Base-by-base conservation (phyloP, 1,140 invertebrate genomes). In the Caenorhabditis latens region DNA sequence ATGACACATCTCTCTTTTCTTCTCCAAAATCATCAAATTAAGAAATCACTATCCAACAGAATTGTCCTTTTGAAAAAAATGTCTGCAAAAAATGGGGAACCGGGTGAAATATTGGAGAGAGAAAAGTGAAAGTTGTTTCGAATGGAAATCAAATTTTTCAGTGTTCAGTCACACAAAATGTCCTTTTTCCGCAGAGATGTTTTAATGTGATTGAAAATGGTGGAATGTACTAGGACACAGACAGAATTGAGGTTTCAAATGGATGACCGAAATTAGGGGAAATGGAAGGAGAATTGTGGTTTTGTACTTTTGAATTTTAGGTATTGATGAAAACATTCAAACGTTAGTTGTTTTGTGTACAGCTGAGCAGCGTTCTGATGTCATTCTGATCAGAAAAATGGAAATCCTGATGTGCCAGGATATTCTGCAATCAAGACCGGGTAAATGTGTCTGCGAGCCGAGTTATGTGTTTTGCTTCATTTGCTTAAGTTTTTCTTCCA, bases 181-280 rank as follows among this genome's bases (percentile, higher is more conserved):
- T 32, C 61, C 61, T 21, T 58, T 32, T 32, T 58, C 57, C 4
- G 61, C 61, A 63, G 21, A 63, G 21, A 32, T 32, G 61, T 63
- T 63, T 63, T 63, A 63, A 63, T 63, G 61, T 63, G 61, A 63
- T 63, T 63, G 61, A 40, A 63, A 32, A 32, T 11, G 32, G 32
- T 32, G 32, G n/a, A 21, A 21, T 63, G 9, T 11, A 63, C 21
- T 63, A 32, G 32, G 61, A 4, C 61, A 9, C 19, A 63, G 14
- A 9, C 4, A 13, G 32, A 19, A 63, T 21, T 58, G 4, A 32
- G 32, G 16, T 58, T 63, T 32, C 21, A 32, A 32, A 63, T 24
- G 24, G 24, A 58, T 8, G 14, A 8, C 16, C 61, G 24, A 21
- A 58, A 21, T 19, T 19, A 8, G 57, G n/a, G n/a, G n/a, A 58